phyloP scores from a whole-genome alignment of 2,797 vertebrate species.

The Ctenosaura bakeri region DNA sequence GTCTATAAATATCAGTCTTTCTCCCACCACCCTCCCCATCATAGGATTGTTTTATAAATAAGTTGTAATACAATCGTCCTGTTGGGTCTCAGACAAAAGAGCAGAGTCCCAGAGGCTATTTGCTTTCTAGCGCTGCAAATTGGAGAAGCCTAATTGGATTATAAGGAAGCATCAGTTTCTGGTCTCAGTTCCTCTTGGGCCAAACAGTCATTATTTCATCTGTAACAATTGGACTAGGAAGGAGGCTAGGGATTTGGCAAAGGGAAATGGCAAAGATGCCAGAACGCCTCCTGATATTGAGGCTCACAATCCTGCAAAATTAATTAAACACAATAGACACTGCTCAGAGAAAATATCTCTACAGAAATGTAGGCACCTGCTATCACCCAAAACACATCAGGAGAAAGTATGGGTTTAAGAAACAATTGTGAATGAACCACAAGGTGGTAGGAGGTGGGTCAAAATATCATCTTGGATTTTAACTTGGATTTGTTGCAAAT shows the following conservation, averaged over 20 bases:
- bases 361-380: background rate
- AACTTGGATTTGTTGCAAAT: fast-evolving
- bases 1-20: slow-evolving; percentile 57
- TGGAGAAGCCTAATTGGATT: slow-evolving; percentile 66
- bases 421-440: background rate
- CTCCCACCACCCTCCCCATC: slow-evolving; percentile 27
- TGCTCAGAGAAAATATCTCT: background rate
- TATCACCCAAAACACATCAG: background rate
- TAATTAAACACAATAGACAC: slow-evolving; percentile 4
- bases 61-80: slow-evolving; percentile 36
- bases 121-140: slow-evolving; percentile 47
- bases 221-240: slow-evolving; percentile 41
- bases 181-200: slow-evolving; percentile 14
- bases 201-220: slow-evolving; percentile 33
- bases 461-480: background rate
- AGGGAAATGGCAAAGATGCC: background rate
- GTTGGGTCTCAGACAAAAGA: slow-evolving; percentile 63
- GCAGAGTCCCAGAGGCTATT: slow-evolving; percentile 52
- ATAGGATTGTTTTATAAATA: slow-evolving; percentile 15
- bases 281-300: slow-evolving; percentile 1
- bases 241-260: slow-evolving; percentile 9
- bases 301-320: slow-evolving; percentile 36
- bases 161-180: slow-evolving; percentile 24
- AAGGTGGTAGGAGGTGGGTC: background rate
- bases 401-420: background rate